Evolutionary conservation across 1,140 invertebrate species (phyloP), one percentile per base, ranked within the genome.

Genomic region (Heliconius hermathena): DNA sequence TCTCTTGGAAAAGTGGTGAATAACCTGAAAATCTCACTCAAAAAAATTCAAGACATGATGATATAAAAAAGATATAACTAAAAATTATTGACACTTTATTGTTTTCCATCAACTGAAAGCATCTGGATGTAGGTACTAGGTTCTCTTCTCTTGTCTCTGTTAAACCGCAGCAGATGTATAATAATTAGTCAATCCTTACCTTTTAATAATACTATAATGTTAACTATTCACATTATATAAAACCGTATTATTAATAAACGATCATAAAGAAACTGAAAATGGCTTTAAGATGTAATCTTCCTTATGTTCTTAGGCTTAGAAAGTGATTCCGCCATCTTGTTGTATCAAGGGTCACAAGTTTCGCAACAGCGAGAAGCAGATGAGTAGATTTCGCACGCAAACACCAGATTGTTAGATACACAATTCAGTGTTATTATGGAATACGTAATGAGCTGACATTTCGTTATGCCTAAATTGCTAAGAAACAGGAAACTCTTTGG

Each of bases 321-420:
- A 88, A 90, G 86, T 82, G 78, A 71, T 73, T 82, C 89, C 82
- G 88, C 89, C 90, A 91, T 92, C 86, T 93, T 92, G 84, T 76
- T 85, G 91, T 87, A 85, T 90, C 89, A 93, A 82, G 89, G 91
- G 85, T 93, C 88, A 85, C 66, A 81, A 81, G 88, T 87, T 84
- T 73, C 77, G 41, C 77, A 77, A 88, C 83, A 92, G 90, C 90
- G 89, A 84, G 90, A 85, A 79, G 82, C 82, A 83, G 87, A 90
- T 87, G 89, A 90, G 87, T 87, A 84, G 83, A 84, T 88, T 89
- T 89, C 84, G 89, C 88, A 88, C 85, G 85, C 83, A 81, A 90
- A 85, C 79, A 80, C 78, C 77, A 89, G 84, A 86, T 85, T 82
- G 76, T 84, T 83, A 86, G 86, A 85, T 81, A 83, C 80, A 86